A percentile compares a stretch with the other conserved stretches of the same genome.
These are phyloP conservation scores for Actenoides lindsayi DNA, from an alignment of 2,113 vertebrate species.

Conservation along the genomic window DNA sequence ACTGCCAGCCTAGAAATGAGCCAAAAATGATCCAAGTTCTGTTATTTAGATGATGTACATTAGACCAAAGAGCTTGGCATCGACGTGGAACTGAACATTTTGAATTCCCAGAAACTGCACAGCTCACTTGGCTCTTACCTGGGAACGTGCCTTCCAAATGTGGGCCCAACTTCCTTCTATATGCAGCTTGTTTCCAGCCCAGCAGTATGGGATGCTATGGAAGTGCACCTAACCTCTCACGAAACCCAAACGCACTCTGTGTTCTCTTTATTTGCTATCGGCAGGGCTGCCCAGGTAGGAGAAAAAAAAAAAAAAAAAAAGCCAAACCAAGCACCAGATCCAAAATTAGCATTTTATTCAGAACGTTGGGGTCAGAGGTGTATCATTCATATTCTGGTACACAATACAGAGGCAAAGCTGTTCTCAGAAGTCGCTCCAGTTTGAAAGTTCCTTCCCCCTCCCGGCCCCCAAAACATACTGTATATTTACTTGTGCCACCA, in stretches of 20 bases:
- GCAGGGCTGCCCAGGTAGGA: slow-evolving; percentile 53
- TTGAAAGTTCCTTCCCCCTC: slow-evolving; percentile 86
- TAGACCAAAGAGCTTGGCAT: not conserved
- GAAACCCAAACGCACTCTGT: not conserved
- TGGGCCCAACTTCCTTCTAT: not conserved
- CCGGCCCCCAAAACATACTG: slow-evolving; percentile 62
- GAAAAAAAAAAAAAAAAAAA: slow-evolving; percentile 59
- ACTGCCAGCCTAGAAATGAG: not conserved
- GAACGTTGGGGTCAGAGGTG: slow-evolving; percentile 97
- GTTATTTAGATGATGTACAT: not conserved
- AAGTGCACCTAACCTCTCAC: not conserved
- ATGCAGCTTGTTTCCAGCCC: not conserved
- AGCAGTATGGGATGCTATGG: not conserved
- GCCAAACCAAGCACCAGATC: slow-evolving; percentile 86
- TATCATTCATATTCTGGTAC: slow-evolving; percentile 94
- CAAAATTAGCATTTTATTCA: slow-evolving; percentile 99
- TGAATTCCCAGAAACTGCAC: not conserved
- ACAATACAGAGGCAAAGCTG: slow-evolving; percentile 94
- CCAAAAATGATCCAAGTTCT: not conserved
- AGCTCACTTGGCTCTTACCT: not conserved
- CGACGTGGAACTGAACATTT: not conserved
- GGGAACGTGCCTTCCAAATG: not conserved
- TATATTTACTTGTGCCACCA: slow-evolving; percentile 79
- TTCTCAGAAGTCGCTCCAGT: slow-evolving; percentile 88
- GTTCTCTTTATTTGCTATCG: slow-evolving; percentile 3